Evolutionary conservation across 2,888 invertebrate species (phyloP).

Genomic region (Clistopyga incitator): DNA sequence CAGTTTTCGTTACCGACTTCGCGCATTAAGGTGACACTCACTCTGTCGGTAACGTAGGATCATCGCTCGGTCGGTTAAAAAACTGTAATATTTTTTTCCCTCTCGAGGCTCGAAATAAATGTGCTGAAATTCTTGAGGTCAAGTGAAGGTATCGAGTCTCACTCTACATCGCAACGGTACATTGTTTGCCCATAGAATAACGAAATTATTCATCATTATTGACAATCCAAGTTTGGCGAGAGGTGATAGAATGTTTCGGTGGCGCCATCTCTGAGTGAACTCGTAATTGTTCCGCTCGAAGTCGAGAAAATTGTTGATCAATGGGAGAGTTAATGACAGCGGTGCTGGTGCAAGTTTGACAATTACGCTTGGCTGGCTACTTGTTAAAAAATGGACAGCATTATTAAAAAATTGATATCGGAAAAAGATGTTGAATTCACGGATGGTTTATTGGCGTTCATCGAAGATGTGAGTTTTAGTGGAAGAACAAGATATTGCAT

Average conservation of each 20-base stretch:
- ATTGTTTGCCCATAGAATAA: no score
- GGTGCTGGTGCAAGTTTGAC: background rate
- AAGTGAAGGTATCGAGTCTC: no score
- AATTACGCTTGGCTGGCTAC: background rate
- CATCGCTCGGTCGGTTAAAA: no score
- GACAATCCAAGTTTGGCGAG: no score
- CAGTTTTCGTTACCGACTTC: no score
- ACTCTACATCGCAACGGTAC: no score
- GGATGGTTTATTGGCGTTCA: conserved; percentile 81
- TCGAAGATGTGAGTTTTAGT: conserved; percentile 81
- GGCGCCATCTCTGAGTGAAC: background rate
- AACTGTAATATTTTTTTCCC: no score
- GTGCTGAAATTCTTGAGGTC: no score
- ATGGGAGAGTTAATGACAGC: background rate
- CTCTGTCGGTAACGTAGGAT: no score
- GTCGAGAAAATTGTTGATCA: background rate
- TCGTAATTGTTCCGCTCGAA: background rate
- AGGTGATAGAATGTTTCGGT: background rate
- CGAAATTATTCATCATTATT: no score
- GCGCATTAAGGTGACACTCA: no score
- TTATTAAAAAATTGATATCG: conserved; percentile 74
- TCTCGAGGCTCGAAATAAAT: no score
- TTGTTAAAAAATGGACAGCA: conserved; percentile 65
- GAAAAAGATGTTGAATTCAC: conserved; percentile 75
- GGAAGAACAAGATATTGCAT: background rate